phyloP scores from a whole-genome alignment of 2,797 vertebrate species.

The Rhabdomys pumilio region DNA sequence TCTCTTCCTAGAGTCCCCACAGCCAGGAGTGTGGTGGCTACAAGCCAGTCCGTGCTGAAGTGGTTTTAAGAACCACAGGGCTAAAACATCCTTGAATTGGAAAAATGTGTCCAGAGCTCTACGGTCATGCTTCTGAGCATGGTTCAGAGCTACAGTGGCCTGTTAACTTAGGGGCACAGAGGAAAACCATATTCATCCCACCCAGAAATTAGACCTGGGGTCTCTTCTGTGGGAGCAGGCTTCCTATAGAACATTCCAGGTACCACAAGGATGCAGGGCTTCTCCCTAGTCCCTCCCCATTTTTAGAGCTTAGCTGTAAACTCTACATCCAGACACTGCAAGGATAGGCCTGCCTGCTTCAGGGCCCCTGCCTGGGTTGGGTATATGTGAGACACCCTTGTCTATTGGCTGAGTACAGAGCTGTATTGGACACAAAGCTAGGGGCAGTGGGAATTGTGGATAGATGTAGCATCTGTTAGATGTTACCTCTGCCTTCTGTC shows the following conservation, averaged over 20 bases:
- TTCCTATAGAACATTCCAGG: constrained; percentile 24
- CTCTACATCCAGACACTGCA: background rate
- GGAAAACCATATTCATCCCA: background rate
- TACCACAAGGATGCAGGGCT: background rate
- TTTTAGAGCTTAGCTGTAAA: background rate
- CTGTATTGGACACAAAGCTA: background rate
- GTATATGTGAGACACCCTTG: too few species aligned
- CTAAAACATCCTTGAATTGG: background rate
- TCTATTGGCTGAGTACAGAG: background rate
- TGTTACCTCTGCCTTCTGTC: background rate
- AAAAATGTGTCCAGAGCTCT: background rate
- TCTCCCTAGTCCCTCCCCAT: background rate
- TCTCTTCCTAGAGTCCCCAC: background rate
- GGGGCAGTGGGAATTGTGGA: background rate
- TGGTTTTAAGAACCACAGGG: background rate
- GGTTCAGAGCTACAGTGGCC: background rate
- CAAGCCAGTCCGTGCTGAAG: background rate
- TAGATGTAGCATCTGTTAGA: background rate
- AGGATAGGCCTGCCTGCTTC: too few species aligned
- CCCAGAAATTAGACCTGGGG: background rate
- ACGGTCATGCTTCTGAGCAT: background rate
- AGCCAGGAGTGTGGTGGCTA: background rate
- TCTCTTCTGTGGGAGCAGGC: background rate
- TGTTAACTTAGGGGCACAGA: background rate
- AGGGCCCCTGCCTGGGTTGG: background rate